Percentiles rank a stretch among this genome's conserved stretches.
Evolutionary conservation across 2,797 vertebrate genomes (phyloP).

Genomic region (Oryzias dopingdopingensis): DNA sequence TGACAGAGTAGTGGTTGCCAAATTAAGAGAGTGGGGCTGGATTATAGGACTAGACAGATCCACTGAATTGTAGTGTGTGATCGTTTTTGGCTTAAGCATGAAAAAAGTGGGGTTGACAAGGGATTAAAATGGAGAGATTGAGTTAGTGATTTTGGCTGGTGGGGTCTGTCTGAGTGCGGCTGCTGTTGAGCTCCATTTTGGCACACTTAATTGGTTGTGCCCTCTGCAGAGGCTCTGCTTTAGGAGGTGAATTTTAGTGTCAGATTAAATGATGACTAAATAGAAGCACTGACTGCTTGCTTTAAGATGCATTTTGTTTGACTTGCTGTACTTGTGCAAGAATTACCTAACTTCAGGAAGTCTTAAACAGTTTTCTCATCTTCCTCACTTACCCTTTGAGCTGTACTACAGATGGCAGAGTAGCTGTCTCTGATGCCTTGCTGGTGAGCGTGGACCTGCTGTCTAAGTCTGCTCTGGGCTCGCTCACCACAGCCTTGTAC

Average conservation of each 20-base stretch:
- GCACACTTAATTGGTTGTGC: slow-evolving; percentile 64
- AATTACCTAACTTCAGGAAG: slow-evolving; percentile 18
- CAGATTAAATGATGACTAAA: slow-evolving; percentile 65
- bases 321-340: slow-evolving; percentile 12
- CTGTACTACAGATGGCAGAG: slow-evolving; percentile 96
- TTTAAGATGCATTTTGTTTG: background rate
- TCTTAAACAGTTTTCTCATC: slow-evolving; percentile 30
- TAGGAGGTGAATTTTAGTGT: slow-evolving; percentile 61
- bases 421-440: slow-evolving; percentile 96
- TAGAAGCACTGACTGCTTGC: slow-evolving; percentile 42
- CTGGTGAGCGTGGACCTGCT: slow-evolving; percentile 88
- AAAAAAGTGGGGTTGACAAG: slow-evolving; percentile 68
- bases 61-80: slow-evolving; percentile 63
- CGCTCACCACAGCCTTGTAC: slow-evolving; percentile 86
- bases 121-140: slow-evolving; percentile 73
- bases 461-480: slow-evolving; percentile 87
- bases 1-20: slow-evolving; percentile 69
- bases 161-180: slow-evolving; percentile 42
- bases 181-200: slow-evolving; percentile 60
- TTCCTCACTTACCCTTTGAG: slow-evolving; percentile 87
- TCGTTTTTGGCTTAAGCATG: slow-evolving; percentile 64
- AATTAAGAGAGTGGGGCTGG: slow-evolving; percentile 71
- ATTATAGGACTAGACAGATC: slow-evolving; percentile 66
- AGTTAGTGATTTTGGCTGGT: slow-evolving; percentile 62
- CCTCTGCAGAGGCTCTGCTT: slow-evolving; percentile 51